Evolutionary conservation across 2,888 invertebrate species (phyloP), one percentile per base, ranked within the genome.

Genomic region (Hypomecis punctinalis): DNA sequence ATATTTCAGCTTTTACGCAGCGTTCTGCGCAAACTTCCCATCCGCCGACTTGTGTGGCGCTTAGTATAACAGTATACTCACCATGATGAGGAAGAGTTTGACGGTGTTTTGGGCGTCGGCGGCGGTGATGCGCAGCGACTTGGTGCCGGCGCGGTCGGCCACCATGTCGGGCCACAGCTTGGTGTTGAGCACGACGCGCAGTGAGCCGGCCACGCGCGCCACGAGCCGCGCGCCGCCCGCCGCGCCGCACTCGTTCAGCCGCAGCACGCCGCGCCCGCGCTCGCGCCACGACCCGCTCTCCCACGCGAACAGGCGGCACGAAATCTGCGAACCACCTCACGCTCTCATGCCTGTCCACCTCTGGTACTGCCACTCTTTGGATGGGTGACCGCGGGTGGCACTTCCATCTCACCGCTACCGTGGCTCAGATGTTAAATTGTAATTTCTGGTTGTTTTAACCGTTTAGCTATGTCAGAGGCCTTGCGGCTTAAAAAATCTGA

Each of bases 111-210:
- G 95, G 42, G 95, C 95, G 78, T 98, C 97, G 80, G 97, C 95
- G 5, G 98, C 98, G 3, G 98, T 98, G 75, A 99, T 93, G 70
- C 98, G 94, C 37, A 99, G 94, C 70, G 97, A 97, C 91, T 98
- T 98, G 72, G 95, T 94, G 78, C 97, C 97, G 3, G 98, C 97
- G 70, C 96, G 94, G 83, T 98, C 97, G 35, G 97, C 96, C 9
- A 97, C 96, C 98, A 98, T 98, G 69, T 96, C 98, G 6, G 97
- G 95, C 98, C 98, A 98, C 70, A 97, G 94, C 94, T 98, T 98
- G 46, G 98, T 98, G 88, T 99, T 99, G 64, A 99, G 94, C 79
- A 98, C 95, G 58, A 99, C 96, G 61, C 98, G 94, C 73, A 98
- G 94, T 76, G 97, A 98, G 55, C 99, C 99, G 13, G 97, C 95